Evolutionary conservation across 1,140 invertebrate genomes (phyloP), one percentile per base, ranked within the genome.

Genomic region (Caenorhabditis tropicalis): DNA sequence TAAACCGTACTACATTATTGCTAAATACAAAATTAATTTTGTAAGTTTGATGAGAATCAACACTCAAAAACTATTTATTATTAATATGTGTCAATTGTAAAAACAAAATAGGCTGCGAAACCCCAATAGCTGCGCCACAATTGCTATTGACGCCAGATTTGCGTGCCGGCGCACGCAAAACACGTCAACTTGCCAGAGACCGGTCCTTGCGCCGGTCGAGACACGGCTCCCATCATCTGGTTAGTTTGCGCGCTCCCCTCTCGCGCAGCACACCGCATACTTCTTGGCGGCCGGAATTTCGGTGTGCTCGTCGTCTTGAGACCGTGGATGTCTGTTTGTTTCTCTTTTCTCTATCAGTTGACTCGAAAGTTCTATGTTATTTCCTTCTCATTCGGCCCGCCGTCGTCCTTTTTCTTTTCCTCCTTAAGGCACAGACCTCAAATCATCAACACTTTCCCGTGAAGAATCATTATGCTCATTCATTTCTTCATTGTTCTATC

Each of bases 341-440:
- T 74, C 36, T 74, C 36, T 43, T 43, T 46, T 43, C 65, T 74
- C 65, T 74, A 74, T 74, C 65, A 74, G 36, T 74, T 74, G 65
- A 74, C 65, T 74, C 65, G 65, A 74, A 74, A 74, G 65, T 74
- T 74, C 58, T 65, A n/a, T 65, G 58, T 65, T 65, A 65, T 33
- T 36, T 65, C 31, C 7, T 65, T 24, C 58, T 19, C 49, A 9
- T n/a, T n/a, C 21, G 21, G n/a, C n/a, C n/a, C n/a, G n/a, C n/a
- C n/a, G 53, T 29, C 53, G 53, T 27, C 36, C n/a, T 39, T 43
- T 74, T 74, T 74, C 65, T 16, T 15, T 74, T 74, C 36, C 36
- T 31, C n/a, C 65, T 21, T 65, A 5, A 33, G 15, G 10, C 19
- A 24, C 36, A 46, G 36, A 46, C 65, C 65, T 36, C 36, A 74